Evolutionary conservation across 2,113 vertebrate genomes (phyloP).

Genomic region (Baryphthengus martii): DNA sequence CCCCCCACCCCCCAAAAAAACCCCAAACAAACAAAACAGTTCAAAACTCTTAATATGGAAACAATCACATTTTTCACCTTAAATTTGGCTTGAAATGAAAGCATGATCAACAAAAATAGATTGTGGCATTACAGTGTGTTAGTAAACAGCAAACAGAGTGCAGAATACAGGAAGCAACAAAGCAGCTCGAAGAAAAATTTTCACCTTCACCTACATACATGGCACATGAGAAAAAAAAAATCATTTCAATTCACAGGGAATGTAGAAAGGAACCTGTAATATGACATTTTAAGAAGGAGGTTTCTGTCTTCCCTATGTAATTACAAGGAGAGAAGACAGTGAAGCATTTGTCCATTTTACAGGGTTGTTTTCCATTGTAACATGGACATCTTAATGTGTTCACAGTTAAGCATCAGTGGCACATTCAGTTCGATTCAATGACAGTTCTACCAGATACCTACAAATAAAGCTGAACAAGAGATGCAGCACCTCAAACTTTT

Average conservation of each 20-base stretch:
- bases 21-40: background rate
- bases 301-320: background rate
- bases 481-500: background rate
- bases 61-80: background rate
- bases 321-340: background rate
- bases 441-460: background rate
- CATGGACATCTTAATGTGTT: conserved; percentile 35
- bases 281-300: background rate
- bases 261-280: background rate
- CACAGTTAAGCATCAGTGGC: conserved; percentile 47
- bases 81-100: background rate
- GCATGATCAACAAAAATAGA: background rate
- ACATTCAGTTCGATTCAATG: conserved; percentile 8
- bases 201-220: background rate
- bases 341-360: background rate
- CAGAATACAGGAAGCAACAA: background rate
- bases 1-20: accelerated
- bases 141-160: background rate
- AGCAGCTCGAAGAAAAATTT: background rate
- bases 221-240: background rate
- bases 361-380: background rate
- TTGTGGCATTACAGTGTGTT: background rate
- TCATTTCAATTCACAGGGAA: background rate
- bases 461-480: background rate
- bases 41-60: background rate